phyloP scores from a whole-genome alignment of 2,888 invertebrate species.

The Nemurella pictetii region DNA sequence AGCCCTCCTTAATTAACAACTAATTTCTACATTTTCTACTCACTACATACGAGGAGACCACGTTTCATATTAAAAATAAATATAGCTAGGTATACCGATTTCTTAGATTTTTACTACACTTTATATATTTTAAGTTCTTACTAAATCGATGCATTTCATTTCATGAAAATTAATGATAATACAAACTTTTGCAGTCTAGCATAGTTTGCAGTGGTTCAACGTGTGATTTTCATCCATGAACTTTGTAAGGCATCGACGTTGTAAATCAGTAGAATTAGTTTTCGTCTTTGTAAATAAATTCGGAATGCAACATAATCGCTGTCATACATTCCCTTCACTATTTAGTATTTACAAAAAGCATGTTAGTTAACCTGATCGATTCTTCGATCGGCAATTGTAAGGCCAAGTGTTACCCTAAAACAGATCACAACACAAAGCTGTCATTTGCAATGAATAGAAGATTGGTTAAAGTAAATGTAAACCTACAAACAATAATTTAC shows the following conservation, averaged over 20 bases:
- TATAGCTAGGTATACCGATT: conserved; percentile 11
- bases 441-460: neutral
- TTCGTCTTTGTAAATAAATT: neutral
- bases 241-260: neutral
- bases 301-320: neutral
- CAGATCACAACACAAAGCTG: neutral
- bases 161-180: neutral
- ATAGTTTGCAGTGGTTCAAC: neutral
- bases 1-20: neutral
- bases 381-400: neutral
- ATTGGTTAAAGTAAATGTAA: neutral
- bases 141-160: no score
- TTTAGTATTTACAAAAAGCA: neutral
- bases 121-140: neutral
- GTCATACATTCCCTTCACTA: neutral
- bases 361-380: neutral
- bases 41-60: neutral
- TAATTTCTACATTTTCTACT: neutral
- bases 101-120: neutral
- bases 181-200: neutral
- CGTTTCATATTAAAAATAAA: conserved; percentile 17
- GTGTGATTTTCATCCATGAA: neutral
- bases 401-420: neutral
- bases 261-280: neutral
- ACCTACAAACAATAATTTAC: no score